These are phyloP conservation scores for Speoplatyrhinus poulsoni DNA, from an alignment of 2,113 vertebrate genomes.

Conservation along the genomic window DNA sequence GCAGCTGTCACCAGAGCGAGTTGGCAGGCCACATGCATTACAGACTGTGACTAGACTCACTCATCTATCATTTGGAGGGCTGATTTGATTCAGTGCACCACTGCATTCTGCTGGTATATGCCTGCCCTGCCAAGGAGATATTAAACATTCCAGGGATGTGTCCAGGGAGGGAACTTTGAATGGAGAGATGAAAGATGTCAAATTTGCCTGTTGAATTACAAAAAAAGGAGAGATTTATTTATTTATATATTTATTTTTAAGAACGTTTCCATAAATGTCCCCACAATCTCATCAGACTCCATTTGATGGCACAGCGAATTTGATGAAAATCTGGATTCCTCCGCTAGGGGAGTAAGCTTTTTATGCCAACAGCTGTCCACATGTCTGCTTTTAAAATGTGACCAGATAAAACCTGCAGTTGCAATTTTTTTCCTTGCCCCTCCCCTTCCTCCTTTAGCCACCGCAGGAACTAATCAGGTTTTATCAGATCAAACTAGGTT, in stretches of 20 bases:
- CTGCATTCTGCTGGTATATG: slow-evolving; percentile 43
- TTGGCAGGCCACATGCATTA: slow-evolving; percentile 61
- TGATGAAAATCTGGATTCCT: slow-evolving; percentile 61
- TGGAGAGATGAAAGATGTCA: slow-evolving; percentile 68
- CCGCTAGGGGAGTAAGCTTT: slow-evolving; percentile 47
- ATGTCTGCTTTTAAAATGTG: slow-evolving; percentile 34
- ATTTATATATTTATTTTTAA: slow-evolving; percentile 47
- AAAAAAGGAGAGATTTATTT: slow-evolving; percentile 40
- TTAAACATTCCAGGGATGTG: slow-evolving; percentile 66
- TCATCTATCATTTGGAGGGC: slow-evolving; percentile 67
- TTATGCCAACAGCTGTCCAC: slow-evolving; percentile 60
- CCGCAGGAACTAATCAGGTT: not conserved
- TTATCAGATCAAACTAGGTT: too few species aligned
- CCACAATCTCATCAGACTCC: slow-evolving; percentile 63
- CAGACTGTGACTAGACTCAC: slow-evolving; percentile 61
- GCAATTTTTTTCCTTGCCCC: slow-evolving; percentile 33
- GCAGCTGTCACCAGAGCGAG: slow-evolving; percentile 50
- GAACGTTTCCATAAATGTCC: slow-evolving; percentile 72
- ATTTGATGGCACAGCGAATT: slow-evolving; percentile 65
- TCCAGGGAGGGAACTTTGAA: slow-evolving; percentile 62
- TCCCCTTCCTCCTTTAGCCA: not conserved
- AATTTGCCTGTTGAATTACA: slow-evolving; percentile 68
- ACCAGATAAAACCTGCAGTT: slow-evolving; percentile 20
- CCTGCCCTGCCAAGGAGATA: slow-evolving; percentile 44
- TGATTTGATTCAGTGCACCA: slow-evolving; percentile 62